Evolutionary conservation across 2,113 vertebrate genomes (phyloP).

Genomic region (Chunga burmeisteri): DNA sequence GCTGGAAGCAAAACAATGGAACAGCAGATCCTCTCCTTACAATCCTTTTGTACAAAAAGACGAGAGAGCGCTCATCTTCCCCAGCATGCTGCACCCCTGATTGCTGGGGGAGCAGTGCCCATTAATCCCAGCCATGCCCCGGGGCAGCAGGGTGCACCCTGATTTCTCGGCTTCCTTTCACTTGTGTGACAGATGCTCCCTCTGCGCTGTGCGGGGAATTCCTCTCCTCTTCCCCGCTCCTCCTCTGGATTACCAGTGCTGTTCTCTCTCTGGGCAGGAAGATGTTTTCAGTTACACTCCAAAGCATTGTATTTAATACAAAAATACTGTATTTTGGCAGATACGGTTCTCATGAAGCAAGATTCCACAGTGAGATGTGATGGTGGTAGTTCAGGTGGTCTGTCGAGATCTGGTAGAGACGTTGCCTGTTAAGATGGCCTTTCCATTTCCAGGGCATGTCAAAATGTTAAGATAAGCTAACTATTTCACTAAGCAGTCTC

Average conservation of each 20-base stretch:
- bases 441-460: background rate
- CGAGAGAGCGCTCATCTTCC: background rate
- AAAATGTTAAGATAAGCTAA: background rate
- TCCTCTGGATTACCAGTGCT: background rate
- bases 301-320: background rate
- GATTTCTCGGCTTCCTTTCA: background rate
- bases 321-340: background rate
- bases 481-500: background rate
- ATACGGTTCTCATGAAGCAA: accelerated
- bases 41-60: background rate
- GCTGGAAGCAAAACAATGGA: background rate
- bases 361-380: background rate
- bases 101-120: background rate
- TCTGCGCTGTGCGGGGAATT: background rate
- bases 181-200: background rate
- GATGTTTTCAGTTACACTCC: background rate
- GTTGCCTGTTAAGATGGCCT: background rate
- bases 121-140: accelerated
- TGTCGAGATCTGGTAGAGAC: background rate
- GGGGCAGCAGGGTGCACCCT: background rate
- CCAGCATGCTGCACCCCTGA: background rate
- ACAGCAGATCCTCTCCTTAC: background rate
- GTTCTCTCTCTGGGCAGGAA: background rate
- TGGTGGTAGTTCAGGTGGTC: background rate
- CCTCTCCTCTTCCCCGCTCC: background rate